phyloP scores from a whole-genome alignment of 2,113 vertebrate genomes.

The Pseudonaja textilis region DNA sequence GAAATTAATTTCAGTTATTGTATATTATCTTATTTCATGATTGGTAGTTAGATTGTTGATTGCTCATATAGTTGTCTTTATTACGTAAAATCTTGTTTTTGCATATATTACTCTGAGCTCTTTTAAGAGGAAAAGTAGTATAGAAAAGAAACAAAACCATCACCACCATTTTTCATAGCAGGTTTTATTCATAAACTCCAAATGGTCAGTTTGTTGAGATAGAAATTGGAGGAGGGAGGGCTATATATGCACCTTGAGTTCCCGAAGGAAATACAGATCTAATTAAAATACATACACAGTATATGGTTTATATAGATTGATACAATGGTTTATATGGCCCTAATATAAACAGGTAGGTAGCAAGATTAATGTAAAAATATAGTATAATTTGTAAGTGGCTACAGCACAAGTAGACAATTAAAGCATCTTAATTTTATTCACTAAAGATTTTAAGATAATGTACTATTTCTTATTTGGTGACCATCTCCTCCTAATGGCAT shows the following conservation, averaged over 20 bases:
- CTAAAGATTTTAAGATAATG: conserved; percentile 19
- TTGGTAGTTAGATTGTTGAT: not conserved
- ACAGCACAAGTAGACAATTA: not conserved
- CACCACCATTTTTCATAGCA: not conserved
- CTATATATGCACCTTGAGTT: not conserved
- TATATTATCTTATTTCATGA: not conserved
- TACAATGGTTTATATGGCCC: not conserved
- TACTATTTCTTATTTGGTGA: conserved; percentile 33
- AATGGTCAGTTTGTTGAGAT: not conserved
- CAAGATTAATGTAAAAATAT: not conserved
- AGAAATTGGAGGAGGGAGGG: not conserved
- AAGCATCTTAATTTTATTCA: conserved; percentile 19
- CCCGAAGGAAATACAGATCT: not conserved
- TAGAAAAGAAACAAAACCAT: not conserved
- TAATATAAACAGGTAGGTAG: not conserved
- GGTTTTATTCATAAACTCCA: not conserved
- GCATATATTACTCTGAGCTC: not conserved
- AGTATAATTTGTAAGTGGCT: not conserved
- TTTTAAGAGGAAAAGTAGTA: not conserved
- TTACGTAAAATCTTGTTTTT: not conserved
- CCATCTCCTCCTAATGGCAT: conserved; percentile 7
- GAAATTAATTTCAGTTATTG: not conserved
- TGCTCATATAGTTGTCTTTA: not conserved
- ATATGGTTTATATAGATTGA: not conserved
- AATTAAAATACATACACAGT: not conserved